phyloP scores from a whole-genome alignment of 2,113 vertebrate genomes.

The Gallinago undulata region DNA sequence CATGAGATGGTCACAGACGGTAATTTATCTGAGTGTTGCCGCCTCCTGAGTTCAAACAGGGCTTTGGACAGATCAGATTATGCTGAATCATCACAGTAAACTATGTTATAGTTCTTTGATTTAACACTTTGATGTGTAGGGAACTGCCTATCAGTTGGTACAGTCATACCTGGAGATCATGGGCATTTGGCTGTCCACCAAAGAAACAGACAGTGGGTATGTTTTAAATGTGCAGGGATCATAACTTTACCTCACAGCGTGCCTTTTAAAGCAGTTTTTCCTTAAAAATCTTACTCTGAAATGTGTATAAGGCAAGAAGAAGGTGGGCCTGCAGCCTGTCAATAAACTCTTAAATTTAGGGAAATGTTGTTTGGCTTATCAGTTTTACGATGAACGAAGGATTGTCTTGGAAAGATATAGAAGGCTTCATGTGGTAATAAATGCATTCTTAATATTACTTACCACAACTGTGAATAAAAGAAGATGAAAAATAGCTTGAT shows the following conservation, averaged over 20 bases:
- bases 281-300: background rate
- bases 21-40: background rate
- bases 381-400: rapidly evolving
- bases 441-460: background rate
- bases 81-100: background rate
- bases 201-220: background rate
- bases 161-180: background rate
- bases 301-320: background rate
- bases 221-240: background rate
- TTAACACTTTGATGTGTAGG: background rate
- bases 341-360: background rate
- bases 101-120: background rate
- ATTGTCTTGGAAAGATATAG: background rate
- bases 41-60: background rate
- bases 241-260: background rate
- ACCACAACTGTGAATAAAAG: background rate
- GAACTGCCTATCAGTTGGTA: background rate
- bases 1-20: rapidly evolving
- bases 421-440: background rate
- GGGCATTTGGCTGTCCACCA: background rate
- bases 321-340: background rate
- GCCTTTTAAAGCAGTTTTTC: background rate
- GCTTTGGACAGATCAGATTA: background rate
- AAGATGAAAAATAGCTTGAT: background rate
- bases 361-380: background rate